A percentile compares a stretch with the other conserved stretches of the same genome.
These are phyloP conservation scores for Scytalopus superciliaris DNA, from an alignment of 2,113 vertebrate species.

Conservation along the genomic window DNA sequence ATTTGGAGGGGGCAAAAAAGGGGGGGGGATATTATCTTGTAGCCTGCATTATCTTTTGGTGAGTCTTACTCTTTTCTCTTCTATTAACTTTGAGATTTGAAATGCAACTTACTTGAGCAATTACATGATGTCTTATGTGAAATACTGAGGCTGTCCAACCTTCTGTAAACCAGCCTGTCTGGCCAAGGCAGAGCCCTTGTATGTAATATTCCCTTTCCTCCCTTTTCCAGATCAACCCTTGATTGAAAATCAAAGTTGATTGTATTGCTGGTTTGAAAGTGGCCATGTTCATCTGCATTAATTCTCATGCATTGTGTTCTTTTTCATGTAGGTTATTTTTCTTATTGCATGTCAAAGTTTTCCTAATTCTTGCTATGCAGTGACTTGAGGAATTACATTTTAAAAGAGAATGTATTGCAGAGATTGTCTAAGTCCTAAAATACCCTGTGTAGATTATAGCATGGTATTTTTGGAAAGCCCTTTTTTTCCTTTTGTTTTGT, in stretches of 20 bases:
- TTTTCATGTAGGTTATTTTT: not conserved
- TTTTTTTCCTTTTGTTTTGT: not conserved
- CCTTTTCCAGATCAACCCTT: slow-evolving; percentile 35
- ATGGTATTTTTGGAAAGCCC: not conserved
- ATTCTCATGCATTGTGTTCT: not conserved
- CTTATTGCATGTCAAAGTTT: slow-evolving; percentile 11
- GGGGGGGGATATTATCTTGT: not conserved
- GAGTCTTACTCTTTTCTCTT: slow-evolving; percentile 23
- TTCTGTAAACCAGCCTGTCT: not conserved
- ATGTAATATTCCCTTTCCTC: not conserved
- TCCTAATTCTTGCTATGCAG: slow-evolving; percentile 8
- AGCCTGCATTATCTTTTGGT: not conserved
- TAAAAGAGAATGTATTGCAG: not conserved
- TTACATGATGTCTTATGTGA: not conserved
- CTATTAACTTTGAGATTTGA: slow-evolving; percentile 16
- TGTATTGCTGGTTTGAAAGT: slow-evolving; percentile 23
- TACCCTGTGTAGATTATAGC: not conserved
- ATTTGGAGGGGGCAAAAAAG: not conserved
- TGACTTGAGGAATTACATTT: not conserved
- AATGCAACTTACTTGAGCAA: not conserved
- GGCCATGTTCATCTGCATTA: slow-evolving; percentile 23
- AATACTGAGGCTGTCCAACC: not conserved
- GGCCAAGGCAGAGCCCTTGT: not conserved
- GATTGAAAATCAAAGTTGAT: slow-evolving; percentile 61
- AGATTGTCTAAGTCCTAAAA: not conserved